Percentiles rank a stretch among this genome's conserved stretches.
Conservation (phyloP, 2,888 invertebrate species). For the Hypomecis punctinalis region DNA sequence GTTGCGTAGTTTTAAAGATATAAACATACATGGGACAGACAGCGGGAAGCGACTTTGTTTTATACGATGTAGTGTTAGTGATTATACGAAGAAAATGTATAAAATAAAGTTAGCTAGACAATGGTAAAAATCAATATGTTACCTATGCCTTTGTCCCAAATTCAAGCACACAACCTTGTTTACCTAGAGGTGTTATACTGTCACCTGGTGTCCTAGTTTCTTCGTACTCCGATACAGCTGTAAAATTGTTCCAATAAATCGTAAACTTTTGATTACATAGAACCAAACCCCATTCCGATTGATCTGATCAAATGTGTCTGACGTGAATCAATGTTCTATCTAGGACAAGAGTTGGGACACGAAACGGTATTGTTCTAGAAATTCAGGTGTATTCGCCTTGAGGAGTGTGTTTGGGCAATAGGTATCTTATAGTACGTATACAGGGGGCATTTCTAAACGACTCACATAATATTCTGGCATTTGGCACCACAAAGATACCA, state of each 20-base stretch:
- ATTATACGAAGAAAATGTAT: too few species aligned
- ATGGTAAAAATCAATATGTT: too few species aligned
- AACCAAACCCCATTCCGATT: constrained; percentile 11
- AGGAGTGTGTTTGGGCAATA: constrained; percentile 10
- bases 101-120: too few species aligned
- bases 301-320: constrained; percentile 21
- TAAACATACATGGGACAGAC: too few species aligned
- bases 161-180: too few species aligned
- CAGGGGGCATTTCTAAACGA: too few species aligned
- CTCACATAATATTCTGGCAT: too few species aligned
- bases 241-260: constrained; percentile 1
- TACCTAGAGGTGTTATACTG: neutral
- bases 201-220: neutral
- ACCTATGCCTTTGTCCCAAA: too few species aligned
- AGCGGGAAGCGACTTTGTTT: too few species aligned
- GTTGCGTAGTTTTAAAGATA: too few species aligned
- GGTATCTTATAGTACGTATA: neutral
- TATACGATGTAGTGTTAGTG: too few species aligned
- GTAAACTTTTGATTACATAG: constrained; percentile 8
- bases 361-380: constrained; percentile 26
- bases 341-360: constrained; percentile 11
- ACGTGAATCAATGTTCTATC: constrained; percentile 22
- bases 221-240: neutral
- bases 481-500: too few species aligned
- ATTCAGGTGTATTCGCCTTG: neutral